Percentiles rank a stretch among this genome's conserved stretches.
Conservation (phyloP, 2,797 vertebrate species). For the Synanceia verrucosa region DNA sequence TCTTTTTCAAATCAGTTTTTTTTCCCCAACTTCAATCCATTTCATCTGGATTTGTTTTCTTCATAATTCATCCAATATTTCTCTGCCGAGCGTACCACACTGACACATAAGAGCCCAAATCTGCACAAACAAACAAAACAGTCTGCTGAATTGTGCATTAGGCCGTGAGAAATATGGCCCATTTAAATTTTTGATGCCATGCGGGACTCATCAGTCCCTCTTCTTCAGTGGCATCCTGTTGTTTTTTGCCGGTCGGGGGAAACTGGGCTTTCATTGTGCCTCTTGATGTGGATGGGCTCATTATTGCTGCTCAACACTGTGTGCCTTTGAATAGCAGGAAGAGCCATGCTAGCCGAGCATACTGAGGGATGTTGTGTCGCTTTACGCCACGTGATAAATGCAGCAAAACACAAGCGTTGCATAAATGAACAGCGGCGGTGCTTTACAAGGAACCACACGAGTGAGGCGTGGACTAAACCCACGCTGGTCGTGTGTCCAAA, state of each 20-base stretch:
- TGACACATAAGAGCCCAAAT: background rate
- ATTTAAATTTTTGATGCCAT: slow-evolving; percentile 58
- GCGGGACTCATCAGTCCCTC: slow-evolving; percentile 26
- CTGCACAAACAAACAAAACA: slow-evolving; percentile 11
- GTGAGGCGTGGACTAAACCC: slow-evolving; percentile 14
- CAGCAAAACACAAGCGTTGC: slow-evolving; percentile 34
- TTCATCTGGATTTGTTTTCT: background rate
- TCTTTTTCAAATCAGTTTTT: background rate
- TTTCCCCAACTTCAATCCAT: background rate
- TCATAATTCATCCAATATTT: background rate
- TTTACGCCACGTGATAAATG: slow-evolving; percentile 19
- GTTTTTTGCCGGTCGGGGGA: slow-evolving; percentile 53
- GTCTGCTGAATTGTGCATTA: slow-evolving; percentile 13
- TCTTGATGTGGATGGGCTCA: slow-evolving; percentile 65
- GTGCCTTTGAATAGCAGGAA: slow-evolving; percentile 64
- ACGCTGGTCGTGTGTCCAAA: slow-evolving; percentile 32
- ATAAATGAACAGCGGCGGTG: slow-evolving; percentile 5
- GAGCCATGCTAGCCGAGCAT: slow-evolving; percentile 45
- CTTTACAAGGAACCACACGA: slow-evolving; percentile 18
- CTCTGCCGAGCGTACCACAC: background rate
- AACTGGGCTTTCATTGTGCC: slow-evolving; percentile 61
- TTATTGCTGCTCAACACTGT: slow-evolving; percentile 50
- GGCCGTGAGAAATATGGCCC: slow-evolving; percentile 35
- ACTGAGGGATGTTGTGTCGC: slow-evolving; percentile 49
- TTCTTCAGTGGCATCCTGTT: slow-evolving; percentile 58